Evolutionary conservation across 2,888 invertebrate genomes (phyloP).

Genomic region (Drosophila lutescens): DNA sequence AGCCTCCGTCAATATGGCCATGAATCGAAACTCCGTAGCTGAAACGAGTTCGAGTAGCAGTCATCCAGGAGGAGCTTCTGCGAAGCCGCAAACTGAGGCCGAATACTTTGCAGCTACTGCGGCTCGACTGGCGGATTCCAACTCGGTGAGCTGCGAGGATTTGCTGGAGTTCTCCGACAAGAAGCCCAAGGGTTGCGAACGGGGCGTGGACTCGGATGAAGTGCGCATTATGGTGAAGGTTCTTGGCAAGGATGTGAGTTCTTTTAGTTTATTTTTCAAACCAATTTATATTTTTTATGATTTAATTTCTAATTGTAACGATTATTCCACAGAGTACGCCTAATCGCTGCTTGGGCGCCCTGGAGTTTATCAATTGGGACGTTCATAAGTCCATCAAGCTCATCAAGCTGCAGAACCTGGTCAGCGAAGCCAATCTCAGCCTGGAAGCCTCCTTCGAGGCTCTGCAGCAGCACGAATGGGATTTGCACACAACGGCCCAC

Average conservation of each 20-base stretch:
- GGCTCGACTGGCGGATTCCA: slow-evolving; percentile 85
- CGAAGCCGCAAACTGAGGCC: slow-evolving; percentile 72
- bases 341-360: slow-evolving; percentile 91
- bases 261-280: neutral
- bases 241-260: slow-evolving; percentile 89
- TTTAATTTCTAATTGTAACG: neutral
- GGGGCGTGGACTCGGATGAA: slow-evolving; percentile 95
- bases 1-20: slow-evolving; percentile 82
- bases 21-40: slow-evolving; percentile 59
- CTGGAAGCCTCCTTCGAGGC: slow-evolving; percentile 81
- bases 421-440: slow-evolving; percentile 72
- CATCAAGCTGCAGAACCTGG: slow-evolving; percentile 83
- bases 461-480: slow-evolving; percentile 83
- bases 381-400: slow-evolving; percentile 94
- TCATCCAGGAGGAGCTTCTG: slow-evolving; percentile 14
- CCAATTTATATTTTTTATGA: neutral
- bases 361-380: slow-evolving; percentile 95
- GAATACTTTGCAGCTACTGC: slow-evolving; percentile 77
- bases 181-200: slow-evolving; percentile 92
- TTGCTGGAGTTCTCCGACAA: slow-evolving; percentile 94
- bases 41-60: slow-evolving; percentile 20
- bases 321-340: slow-evolving; percentile 86
- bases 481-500: slow-evolving; percentile 82
- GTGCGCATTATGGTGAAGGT: slow-evolving; percentile 96
- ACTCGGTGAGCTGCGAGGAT: slow-evolving; percentile 96